Percentiles rank a stretch among this genome's conserved stretches.
Conservation (phyloP, 2,888 invertebrate genomes). For the Apodemia duryi region DNA sequence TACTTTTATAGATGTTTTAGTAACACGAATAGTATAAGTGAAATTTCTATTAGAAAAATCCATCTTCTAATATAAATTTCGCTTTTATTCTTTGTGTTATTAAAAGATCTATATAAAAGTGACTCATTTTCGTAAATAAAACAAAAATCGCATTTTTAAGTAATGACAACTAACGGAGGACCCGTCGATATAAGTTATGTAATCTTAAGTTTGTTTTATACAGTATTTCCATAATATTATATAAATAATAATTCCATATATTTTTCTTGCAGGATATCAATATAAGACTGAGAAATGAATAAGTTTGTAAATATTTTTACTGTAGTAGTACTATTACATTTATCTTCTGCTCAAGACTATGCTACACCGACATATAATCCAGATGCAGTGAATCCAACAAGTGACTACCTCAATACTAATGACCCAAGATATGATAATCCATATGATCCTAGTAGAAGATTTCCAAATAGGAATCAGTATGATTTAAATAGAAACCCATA, state of each 20-base stretch:
- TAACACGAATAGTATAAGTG: too few species aligned
- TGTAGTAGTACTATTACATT: conserved; percentile 42
- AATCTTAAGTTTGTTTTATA: too few species aligned
- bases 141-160: too few species aligned
- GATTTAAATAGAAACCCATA: conserved; percentile 35
- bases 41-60: too few species aligned
- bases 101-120: too few species aligned
- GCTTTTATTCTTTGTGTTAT: too few species aligned
- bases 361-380: conserved; percentile 57
- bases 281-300: conserved; percentile 68
- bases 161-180: too few species aligned
- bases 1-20: too few species aligned
- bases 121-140: too few species aligned
- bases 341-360: conserved; percentile 59
- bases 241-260: neutral
- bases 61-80: too few species aligned
- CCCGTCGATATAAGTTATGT: too few species aligned
- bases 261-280: conserved; percentile 45
- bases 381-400: conserved; percentile 56
- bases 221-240: too few species aligned
- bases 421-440: conserved; percentile 62
- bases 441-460: conserved; percentile 54
- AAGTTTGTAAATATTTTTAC: conserved; percentile 43
- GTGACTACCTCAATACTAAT: conserved; percentile 48
- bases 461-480: conserved; percentile 40